Evolutionary conservation across 64 coral and sea anemone genomes (phyloP), one percentile per base, ranked within the genome.

Genomic region (Stichodactyla helianthus): DNA sequence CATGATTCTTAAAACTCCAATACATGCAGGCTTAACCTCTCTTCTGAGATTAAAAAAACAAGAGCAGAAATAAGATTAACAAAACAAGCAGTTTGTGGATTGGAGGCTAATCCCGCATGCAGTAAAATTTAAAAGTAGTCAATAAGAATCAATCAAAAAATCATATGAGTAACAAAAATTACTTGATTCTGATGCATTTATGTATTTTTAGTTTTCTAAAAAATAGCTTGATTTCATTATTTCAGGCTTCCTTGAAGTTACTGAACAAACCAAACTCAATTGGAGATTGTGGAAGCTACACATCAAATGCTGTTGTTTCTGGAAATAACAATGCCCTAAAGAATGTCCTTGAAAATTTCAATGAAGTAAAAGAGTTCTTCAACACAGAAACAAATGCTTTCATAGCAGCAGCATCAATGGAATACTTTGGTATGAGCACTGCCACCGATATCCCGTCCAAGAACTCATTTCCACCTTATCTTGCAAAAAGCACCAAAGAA

Each of bases 311-410:
- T 25, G 79, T 95, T 23, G 89, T 87, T 10, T 87, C 85, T 64
- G 93, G 93, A n/a, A 90, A 94, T n/a, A 89, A 11, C 14, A 94
- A 88, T 94, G 93, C 85, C 4, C 55, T 92, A 17, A 20, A 71
- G 17, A 19, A 87, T 58, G 7, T 59, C 5, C 15, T 82, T 26
- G 90, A 92, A 19, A 67, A 92, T 25, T 87, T 70, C 55, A 51
- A 92, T 67, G 53, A 54, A 70, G 85, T 92, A 4, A 87, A 87
- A 74, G 85, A 92, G 19, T 92, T 92, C 50, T 92, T 87, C 44
- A 83, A 27, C 7, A 83, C 51, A 5, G 53, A 92, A 22, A 20
- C 51, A 18, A 59, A 91, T 87, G 90, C 90, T 28, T 87, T 91
- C 25, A 67, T 91, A 55, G 54, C 26, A 51, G 83, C 84, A 15